Base-by-base conservation (phyloP, 2,113 vertebrate genomes). In the Actinemys pallida region DNA sequence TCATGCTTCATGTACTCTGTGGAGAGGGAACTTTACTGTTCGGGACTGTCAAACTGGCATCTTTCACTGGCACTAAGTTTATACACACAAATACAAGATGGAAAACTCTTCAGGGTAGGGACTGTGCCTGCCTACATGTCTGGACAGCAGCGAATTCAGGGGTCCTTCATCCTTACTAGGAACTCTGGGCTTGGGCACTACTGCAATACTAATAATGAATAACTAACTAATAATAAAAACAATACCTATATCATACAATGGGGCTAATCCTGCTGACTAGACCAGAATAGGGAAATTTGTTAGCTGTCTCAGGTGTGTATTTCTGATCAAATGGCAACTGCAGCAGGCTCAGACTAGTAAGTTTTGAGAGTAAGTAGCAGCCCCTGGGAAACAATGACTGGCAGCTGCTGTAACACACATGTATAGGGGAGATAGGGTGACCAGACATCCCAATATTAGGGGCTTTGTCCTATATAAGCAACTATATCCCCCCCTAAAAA, bases 221-320 rank as follows among this genome's bases (percentile, higher is more conserved):
- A 94, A 81, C 1, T 0, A 62, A 35, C 54, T 72, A 65, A 92
- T 85, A 45, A 22, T 5, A 90, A 88, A 88, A 94, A 50, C 35
- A 50, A 8, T 24, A 92, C 25, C 19, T 19, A 79, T 81, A 25
- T 50, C 75, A 80, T 11, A 45, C 25, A 57, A 83, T n/a, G 81
- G 9, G 81, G 10, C 85, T 9, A 89, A 94, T 86, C 29, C 22
- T 88, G 81, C 72, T 91, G 78, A 11, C 56, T 49, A 80, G 53
- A 42, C 24, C 50, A 83, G 10, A 24, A 75, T 7, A 75, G 17
- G 19, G 56, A 87, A 5, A 49, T 42, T 85, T 81, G 72, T 59
- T 53, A 93, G 78, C 59, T 80, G 24, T 16, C 20, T 91, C 0
- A 47, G 75, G 1, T 35, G 19, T 0, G 0, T 29, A 16, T 76